Evolutionary conservation across 2,888 invertebrate species (phyloP).

Genomic region (Cephus spinipes): DNA sequence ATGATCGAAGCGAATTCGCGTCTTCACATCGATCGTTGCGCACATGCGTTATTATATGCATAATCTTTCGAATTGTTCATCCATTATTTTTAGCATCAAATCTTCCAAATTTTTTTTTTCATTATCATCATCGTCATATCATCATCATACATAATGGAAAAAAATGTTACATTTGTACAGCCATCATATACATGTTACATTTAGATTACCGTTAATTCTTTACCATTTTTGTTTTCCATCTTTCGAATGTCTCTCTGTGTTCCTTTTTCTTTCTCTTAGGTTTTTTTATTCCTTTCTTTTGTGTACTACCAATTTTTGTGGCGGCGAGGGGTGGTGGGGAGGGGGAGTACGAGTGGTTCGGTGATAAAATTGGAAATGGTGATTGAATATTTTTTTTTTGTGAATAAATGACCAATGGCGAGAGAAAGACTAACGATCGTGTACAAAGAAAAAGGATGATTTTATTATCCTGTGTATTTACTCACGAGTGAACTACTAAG

Average conservation of each 20-base stretch:
- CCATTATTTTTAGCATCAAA: conserved; percentile 39
- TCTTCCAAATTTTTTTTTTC: conserved; percentile 36
- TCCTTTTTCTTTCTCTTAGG: conserved; percentile 27
- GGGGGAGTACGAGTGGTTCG: conserved; percentile 49
- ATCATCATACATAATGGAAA: conserved; percentile 64
- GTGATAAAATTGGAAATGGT: conserved; percentile 41
- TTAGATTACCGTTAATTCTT: conserved; percentile 63
- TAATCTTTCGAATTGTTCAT: conserved; percentile 31
- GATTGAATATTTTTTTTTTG: too few species aligned
- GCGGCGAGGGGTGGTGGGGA: too few species aligned
- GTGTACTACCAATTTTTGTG: too few species aligned
- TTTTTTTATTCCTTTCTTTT: conserved; percentile 15
- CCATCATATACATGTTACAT: conserved; percentile 68
- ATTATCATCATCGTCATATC: conserved; percentile 43
- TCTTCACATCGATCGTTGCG: conserved; percentile 43
- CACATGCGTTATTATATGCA: conserved; percentile 40
- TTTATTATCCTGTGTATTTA: too few species aligned
- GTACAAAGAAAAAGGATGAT: too few species aligned
- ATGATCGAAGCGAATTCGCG: conserved; percentile 30
- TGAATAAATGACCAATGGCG: too few species aligned
- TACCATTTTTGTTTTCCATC: conserved; percentile 49
- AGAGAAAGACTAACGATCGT: too few species aligned
- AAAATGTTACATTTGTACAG: conserved; percentile 69
- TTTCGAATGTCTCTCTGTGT: conserved; percentile 33
- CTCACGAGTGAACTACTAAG: too few species aligned